Evolutionary conservation across 2,888 invertebrate species (phyloP), one percentile per base, ranked within the genome.

Genomic region (Lepidocyrtinus sp.): DNA sequence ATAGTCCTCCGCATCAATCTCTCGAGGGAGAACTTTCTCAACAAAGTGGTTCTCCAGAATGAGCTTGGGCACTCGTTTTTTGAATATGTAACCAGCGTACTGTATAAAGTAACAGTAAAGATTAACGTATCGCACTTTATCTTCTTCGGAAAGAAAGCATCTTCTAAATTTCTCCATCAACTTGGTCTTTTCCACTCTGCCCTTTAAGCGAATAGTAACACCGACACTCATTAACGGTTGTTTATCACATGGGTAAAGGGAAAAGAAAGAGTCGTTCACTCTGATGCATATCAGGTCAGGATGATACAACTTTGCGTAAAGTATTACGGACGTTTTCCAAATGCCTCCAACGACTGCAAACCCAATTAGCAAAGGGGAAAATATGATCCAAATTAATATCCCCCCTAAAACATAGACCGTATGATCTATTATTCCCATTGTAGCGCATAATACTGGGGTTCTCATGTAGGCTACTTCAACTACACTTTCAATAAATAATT

Each of bases 221-320:
- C 72, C 77, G n/a, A 77, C 77, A 12, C 22, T 46, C 77, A 77
- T 77, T 2, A 72, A 55, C 0, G 77, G 77, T 22, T 61, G 59
- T 3, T 70, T 5, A 1, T 71, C 72, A n/a, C 77, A 77, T 7
- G 71, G 26, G 27, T 77, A 72, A 15, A 77, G 15, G 17, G 76
- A 64, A 26, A 77, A 77, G 26, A 67, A 77, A 0, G 67, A n/a
- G 27, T 77, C 77, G 17, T 64, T 72, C 3, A 55, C 55, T 7
- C 72, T 62, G 7, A 62, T 59, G 0, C 71, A 50, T 9, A 72
- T 65, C 1, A 77, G 22, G 25, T 77, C 7, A 2, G 77, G 77
- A 7, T 36, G 65, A n/a, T 24, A 36, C 9, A n/a, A 45, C 17
- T 67, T 64, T 0, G 61, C 71, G 1, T 19, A 0, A 0, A 77